Percentiles rank a stretch among this genome's conserved stretches.
These are phyloP conservation scores for Sphenopsis melanotis DNA, from an alignment of 2,797 vertebrate species.

Conservation along the genomic window DNA sequence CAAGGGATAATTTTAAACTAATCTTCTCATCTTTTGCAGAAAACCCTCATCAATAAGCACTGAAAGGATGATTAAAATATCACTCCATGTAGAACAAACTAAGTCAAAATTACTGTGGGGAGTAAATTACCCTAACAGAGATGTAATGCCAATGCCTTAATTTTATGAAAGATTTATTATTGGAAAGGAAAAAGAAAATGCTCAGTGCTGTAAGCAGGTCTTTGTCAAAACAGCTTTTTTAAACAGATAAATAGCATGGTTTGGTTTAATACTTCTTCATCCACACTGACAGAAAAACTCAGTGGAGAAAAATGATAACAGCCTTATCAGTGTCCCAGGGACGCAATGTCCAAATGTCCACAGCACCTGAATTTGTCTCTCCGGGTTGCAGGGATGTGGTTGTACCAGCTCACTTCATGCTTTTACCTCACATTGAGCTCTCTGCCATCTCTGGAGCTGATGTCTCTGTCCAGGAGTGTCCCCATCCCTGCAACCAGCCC, in stretches of 20 bases:
- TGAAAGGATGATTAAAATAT: constrained; percentile 77
- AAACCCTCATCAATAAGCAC: constrained; percentile 76
- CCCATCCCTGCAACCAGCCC: fast-evolving
- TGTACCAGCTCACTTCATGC: not conserved
- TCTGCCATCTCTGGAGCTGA: not conserved
- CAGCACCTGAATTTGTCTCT: not conserved
- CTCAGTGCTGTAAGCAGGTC: not conserved
- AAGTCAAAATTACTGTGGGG: constrained; percentile 73
- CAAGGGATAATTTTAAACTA: constrained; percentile 76
- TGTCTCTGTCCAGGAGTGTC: not conserved
- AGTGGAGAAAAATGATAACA: not conserved
- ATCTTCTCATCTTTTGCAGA: constrained; percentile 75
- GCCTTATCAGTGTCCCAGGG: not conserved
- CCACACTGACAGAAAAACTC: not conserved
- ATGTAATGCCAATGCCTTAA: constrained; percentile 64
- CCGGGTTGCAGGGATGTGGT: not conserved
- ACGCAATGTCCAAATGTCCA: fast-evolving
- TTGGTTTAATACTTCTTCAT: not conserved
- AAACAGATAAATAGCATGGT: not conserved
- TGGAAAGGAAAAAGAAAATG: not conserved
- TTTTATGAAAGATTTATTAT: constrained; percentile 70
- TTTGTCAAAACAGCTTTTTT: constrained; percentile 28
- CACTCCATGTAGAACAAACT: constrained; percentile 73
- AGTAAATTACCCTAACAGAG: constrained; percentile 74
- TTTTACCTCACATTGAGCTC: fast-evolving